These are phyloP conservation scores for Oryzias sinensis DNA, from an alignment of 2,797 vertebrate species.

Conservation along the genomic window DNA sequence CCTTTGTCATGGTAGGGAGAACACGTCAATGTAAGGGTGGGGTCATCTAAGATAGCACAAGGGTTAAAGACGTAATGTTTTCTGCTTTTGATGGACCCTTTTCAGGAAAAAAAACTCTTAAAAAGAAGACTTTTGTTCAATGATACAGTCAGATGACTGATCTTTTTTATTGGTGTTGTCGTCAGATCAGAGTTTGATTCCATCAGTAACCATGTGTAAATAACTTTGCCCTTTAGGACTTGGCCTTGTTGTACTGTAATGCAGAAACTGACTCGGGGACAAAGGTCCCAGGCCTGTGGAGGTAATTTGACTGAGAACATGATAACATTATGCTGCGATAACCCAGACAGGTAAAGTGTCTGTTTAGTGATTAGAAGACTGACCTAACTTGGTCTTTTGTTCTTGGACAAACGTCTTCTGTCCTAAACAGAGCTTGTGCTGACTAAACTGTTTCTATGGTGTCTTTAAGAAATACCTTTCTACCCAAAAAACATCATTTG, in stretches of 20 bases:
- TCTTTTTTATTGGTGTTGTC: not conserved
- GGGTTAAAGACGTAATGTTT: too few relatives aligned
- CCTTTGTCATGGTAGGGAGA: too few relatives aligned
- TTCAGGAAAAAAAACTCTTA: too few relatives aligned
- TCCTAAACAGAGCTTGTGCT: not conserved
- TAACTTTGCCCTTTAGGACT: constrained; percentile 44
- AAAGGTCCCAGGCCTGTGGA: constrained; percentile 48
- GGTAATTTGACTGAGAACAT: constrained; percentile 24
- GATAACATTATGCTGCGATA: constrained; percentile 37
- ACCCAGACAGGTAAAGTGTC: constrained; percentile 8
- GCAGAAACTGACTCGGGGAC: constrained; percentile 28
- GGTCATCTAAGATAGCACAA: too few relatives aligned
- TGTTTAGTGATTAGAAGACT: not conserved
- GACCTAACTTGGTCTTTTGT: not conserved
- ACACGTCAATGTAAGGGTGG: too few relatives aligned
- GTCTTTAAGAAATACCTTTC: not conserved
- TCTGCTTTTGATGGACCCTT: too few relatives aligned
- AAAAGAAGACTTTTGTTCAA: too few relatives aligned
- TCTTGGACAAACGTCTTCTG: not conserved
- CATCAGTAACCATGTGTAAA: constrained; percentile 13
- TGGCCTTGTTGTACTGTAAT: constrained; percentile 15
- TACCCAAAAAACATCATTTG: constrained; percentile 14
- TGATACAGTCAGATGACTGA: not conserved
- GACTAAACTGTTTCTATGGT: not conserved
- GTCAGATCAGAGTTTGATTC: not conserved